Evolutionary conservation across 2,888 invertebrate genomes (phyloP), one percentile per base, ranked within the genome.

Genomic region (Agrenia bidenticulata): DNA sequence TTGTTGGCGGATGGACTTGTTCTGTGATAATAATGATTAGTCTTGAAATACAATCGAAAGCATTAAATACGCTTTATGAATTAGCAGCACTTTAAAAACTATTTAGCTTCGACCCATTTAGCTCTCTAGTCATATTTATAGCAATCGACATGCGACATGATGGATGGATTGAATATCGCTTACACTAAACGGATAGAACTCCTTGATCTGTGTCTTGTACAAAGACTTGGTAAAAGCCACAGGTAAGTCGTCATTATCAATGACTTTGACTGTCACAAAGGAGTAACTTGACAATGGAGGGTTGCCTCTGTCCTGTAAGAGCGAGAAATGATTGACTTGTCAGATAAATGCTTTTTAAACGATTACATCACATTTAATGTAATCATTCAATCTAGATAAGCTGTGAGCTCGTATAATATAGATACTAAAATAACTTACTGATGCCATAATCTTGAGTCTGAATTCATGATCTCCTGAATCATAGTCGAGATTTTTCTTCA

Each of bases 391-490:
- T 32, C 11, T 32, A 7, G 32, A 32, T 32, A 32, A 7, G 5
- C 32, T 32, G 4, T 15, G 19, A 45, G 5, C 5, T 5, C n/a
- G 15, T 9, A 45, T 45, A 45, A 45, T 19, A 17, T 45, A 11
- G 15, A 17, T 55, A 27, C 4, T 54, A 54, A 11, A 41, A 19
- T 54, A 19, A 81, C 82, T 82, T 81, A 90, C 90, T 78, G 89
- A 87, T 49, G 92, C 93, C 73, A 89, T 85, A 27, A 93, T 81
- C 2, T 87, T 86, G 59, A 93, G 82, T 59, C 83, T 80, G 77
- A 90, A 93, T 77, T 88, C 86, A 41, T 87, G 84, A 76, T 91
- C 89, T 1, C 92, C 93, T 23, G 83, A 83, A 78, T 93, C 93
- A 78, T 87, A 93, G 80, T 93, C 92, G 73, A 93, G 80, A 0